A percentile compares a stretch with the other conserved stretches of the same genome.
phyloP scores from a whole-genome alignment of 2,888 invertebrate species.

The Rhagonycha lutea region DNA sequence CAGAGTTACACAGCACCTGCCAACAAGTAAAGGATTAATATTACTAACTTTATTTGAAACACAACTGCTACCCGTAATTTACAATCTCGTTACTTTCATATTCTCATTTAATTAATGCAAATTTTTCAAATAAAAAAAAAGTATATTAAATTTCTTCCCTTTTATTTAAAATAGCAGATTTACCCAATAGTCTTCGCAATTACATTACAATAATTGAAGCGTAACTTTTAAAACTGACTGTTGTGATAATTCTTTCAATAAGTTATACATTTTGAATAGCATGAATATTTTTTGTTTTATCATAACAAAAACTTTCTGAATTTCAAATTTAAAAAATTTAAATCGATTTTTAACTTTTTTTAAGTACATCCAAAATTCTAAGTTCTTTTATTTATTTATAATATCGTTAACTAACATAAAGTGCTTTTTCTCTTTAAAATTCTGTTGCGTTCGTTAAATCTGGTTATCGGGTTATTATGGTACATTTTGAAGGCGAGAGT shows the following conservation, averaged over 20 bases:
- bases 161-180: background rate
- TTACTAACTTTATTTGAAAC: slow-evolving; percentile 5
- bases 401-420: background rate
- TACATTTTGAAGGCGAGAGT: background rate
- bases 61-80: background rate
- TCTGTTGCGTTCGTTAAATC: background rate
- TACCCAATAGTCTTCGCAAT: background rate
- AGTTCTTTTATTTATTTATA: background rate
- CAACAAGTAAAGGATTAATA: slow-evolving; percentile 44
- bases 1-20: slow-evolving; percentile 88
- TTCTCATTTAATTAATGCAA: background rate
- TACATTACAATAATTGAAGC: background rate
- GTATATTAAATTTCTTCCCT: background rate
- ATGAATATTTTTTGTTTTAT: background rate
- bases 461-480: background rate
- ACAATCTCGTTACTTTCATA: background rate
- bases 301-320: background rate
- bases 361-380: background rate
- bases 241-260: background rate
- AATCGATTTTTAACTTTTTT: background rate
- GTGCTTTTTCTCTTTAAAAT: background rate
- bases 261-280: background rate
- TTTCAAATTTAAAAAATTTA: background rate
- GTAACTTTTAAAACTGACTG: background rate
- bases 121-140: background rate